Evolutionary conservation across 2,797 vertebrate species (phyloP).

Genomic region (Poeciliopsis paucimaculata): DNA sequence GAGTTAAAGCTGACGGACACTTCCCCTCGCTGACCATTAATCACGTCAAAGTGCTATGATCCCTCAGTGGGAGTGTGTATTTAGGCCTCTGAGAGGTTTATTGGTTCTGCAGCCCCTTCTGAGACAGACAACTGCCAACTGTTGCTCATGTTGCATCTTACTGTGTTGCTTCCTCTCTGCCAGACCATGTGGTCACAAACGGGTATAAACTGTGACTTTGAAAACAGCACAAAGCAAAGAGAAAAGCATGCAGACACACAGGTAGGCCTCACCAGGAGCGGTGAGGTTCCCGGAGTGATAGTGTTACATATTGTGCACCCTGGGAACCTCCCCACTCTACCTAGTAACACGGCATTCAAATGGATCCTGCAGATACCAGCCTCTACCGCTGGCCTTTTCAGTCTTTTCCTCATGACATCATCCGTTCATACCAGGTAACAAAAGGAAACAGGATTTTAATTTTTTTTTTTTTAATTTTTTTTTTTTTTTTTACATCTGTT

Average conservation of each 20-base stretch:
- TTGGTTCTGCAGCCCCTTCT: conserved; percentile 22
- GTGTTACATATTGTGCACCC: conserved; percentile 72
- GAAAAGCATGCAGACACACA: conserved; percentile 33
- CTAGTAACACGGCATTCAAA: conserved; percentile 57
- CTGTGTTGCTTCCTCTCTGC: conserved; percentile 39
- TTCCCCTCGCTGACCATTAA: conserved; percentile 41
- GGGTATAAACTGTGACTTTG: neutral
- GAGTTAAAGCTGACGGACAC: conserved; percentile 50
- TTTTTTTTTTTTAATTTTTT: neutral
- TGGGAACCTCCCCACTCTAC: conserved; percentile 64
- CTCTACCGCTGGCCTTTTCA: conserved; percentile 32
- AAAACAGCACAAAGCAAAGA: conserved; percentile 13
- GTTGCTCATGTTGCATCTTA: conserved; percentile 51
- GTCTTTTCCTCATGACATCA: conserved; percentile 58
- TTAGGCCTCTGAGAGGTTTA: conserved; percentile 50
- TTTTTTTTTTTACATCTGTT: conserved; percentile 5
- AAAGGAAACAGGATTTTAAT: conserved; percentile 13
- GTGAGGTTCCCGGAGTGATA: conserved; percentile 73
- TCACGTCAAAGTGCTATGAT: conserved; percentile 52
- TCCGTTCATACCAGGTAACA: conserved; percentile 25
- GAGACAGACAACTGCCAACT: conserved; percentile 54
- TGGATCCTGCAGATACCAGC: conserved; percentile 49
- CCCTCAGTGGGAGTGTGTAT: conserved; percentile 40
- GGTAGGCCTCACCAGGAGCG: conserved; percentile 54
- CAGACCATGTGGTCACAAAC: conserved; percentile 34